Base-by-base conservation (phyloP, 1,140 invertebrate genomes). In the Drosophila nikananu region DNA sequence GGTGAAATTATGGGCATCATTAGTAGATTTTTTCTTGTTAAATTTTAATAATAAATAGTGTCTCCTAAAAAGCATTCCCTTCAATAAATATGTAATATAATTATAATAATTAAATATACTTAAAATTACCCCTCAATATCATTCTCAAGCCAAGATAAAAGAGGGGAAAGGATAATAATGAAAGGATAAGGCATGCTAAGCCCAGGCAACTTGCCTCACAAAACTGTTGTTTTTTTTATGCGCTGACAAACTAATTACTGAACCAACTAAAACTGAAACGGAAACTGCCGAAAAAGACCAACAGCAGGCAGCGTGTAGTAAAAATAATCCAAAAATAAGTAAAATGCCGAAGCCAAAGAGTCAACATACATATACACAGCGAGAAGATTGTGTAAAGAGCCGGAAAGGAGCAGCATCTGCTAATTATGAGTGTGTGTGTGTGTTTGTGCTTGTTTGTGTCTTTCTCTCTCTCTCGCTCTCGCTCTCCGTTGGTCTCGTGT, bases 241-340 rank as follows among this genome's bases (percentile, higher is more conserved):
- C 81, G 86, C 86, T 77, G 67, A 61, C 71, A 84, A 89, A 89
- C 86, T 81, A 89, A 89, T 89, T 89, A 89, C 52, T 37, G 32
- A 55, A 55, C 60, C 74, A 89, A 89, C 84, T 90, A 81, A 54
- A 66, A 70, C 30, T 42, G 81, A 52, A 66, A 70, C 37, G 35
- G 32, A 61, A 61, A 61, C 42, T 86, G 65, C 68, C 64, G 48
- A 77, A 86, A 81, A 86, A 73, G 60, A 59, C 72, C 75, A 58
- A 71, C 32, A 23, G 21, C 21, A 25, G 15, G 15, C 13, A 5
- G 21, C 2, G 52, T 21, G 52, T 55, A 55, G 32, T 55, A 55
- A 71, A 52, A 86, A 57, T 42, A 59, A 58, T 46, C 65, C 15
- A 44, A 75, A 44, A 51, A 60, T 41, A 55, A 51, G 23, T 49